Evolutionary conservation across 2,888 invertebrate species (phyloP), one percentile per base, ranked within the genome.

Genomic region (Erebia ligea): DNA sequence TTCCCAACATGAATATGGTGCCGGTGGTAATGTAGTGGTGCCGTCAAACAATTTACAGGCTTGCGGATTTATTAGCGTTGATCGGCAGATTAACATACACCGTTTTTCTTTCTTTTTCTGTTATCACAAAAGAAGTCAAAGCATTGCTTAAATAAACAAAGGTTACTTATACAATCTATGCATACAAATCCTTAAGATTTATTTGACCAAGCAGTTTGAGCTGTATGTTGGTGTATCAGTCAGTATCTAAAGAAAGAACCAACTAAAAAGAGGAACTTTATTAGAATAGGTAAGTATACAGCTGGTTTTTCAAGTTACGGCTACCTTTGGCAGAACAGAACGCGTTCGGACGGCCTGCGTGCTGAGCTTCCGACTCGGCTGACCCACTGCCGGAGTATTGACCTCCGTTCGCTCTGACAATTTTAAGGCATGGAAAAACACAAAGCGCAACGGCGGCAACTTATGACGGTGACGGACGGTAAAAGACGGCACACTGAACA

Each of bases 311-410:
- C 54, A 21, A 40, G 64, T 64, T 52, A 64, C 52, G 11, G 17
- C 45, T 52, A 34, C 64, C 64, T 64, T 52, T 71, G 68, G 67
- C 52, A 54, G 68, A 70, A 72, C 69, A 74, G 69, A 73, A 73
- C 72, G 67, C 64, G 61, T 73, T 71, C 65, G 69, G 69, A 61
- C 73, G 77, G 74, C 74, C 73, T 74, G 69, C 71, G 78, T 73
- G 70, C 78, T 73, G 75, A 76, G 78, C 77, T 77, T 76, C 77
- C 76, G 74, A 73, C 63, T 82, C 82, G 80, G 81, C 81, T 89
- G 90, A 90, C 89, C 90, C 81, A 90, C 89, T 90, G 84, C 76
- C 84, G 76, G 91, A 85, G 83, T 89, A 76, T 81, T 82, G 81
- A 82, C 82, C 82, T 72, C 80, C 77, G 73, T 73, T 76, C 78